phyloP scores from a whole-genome alignment of 2,888 invertebrate species.

The Parnassius apollo region DNA sequence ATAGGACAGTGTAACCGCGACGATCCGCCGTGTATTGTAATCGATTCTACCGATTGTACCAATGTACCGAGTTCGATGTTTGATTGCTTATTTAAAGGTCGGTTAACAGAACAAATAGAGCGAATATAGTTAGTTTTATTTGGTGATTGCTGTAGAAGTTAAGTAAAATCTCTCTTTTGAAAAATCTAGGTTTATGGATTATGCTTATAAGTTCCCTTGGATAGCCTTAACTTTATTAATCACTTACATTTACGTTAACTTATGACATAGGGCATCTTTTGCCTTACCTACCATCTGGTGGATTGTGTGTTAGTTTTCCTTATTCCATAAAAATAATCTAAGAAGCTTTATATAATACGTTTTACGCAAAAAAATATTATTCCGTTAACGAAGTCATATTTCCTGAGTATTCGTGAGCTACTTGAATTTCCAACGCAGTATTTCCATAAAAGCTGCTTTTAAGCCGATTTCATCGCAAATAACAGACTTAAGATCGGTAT shows the following conservation, averaged over 20 bases:
- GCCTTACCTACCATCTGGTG: no score
- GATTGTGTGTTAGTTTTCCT: no score
- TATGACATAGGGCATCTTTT: no score
- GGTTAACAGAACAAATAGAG: neutral
- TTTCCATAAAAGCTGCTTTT: neutral
- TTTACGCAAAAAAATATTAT: neutral
- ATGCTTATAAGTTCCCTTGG: no score
- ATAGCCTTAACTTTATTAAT: no score
- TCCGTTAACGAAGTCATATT: neutral
- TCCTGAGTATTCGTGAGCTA: neutral
- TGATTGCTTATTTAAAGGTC: constrained; percentile 16
- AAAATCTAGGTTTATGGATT: no score
- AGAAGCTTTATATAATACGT: no score
- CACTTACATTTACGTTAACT: no score
- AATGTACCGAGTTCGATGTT: constrained; percentile 21
- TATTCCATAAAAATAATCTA: no score
- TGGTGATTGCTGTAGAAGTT: neutral
- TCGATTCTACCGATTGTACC: constrained; percentile 43
- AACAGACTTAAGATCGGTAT: neutral
- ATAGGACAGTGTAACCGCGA: constrained; percentile 15
- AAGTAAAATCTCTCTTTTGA: neutral
- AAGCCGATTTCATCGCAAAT: neutral
- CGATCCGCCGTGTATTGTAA: constrained; percentile 37
- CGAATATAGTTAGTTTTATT: neutral
- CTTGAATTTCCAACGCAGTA: neutral